Base-by-base conservation (phyloP, 2,888 invertebrate genomes). In the Rhyacophila evoluta region DNA sequence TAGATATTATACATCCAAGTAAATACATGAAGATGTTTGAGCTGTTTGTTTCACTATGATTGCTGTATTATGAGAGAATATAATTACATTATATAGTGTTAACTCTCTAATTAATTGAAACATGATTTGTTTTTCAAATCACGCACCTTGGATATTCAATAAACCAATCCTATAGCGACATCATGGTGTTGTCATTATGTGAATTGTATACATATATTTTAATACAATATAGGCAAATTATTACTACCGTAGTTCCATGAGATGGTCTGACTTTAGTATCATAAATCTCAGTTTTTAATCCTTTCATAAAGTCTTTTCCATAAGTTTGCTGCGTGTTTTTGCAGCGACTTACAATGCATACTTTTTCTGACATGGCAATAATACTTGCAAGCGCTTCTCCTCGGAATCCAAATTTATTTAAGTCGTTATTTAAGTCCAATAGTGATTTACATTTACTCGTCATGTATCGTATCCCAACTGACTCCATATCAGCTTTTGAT, bases 371-470 rank as follows among this genome's bases (percentile, higher is more conserved):
- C 25, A 92, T 85, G 77, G 90, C 88, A 70, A 89, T 86, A 72
- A 95, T 89, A 85, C 91, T 93, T 1, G 93, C 91, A 70, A 95
- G 84, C 27, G 93, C 91, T 87, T 94, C 92, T 6, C 95, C 94
- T 80, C 92, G 87, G 84, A 88, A 93, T n/a, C 94, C 95, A 87
- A 92, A 93, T 81, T 87, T 88, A 82, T 88, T 87, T 0, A 91
- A 86, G 80, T 87, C 88, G 25, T 86, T 86, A 83, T 91, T 88
- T 25, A 93, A 86, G 79, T 91, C 91, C 15, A 86, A 83, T 4
- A 92, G 77, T 77, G 89, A 87, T 55, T 88, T 86, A 83, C 92
- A 91, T 87, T 94, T 94, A 85, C 92, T 94, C 0, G 94, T 93
- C 84, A 90, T 88, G 83, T 93, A 91, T 82, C 92, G 91, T 82